Evolutionary conservation across 2,113 vertebrate species (phyloP), one percentile per base, ranked within the genome.

Genomic region (Thalassarche chlororhynchos): DNA sequence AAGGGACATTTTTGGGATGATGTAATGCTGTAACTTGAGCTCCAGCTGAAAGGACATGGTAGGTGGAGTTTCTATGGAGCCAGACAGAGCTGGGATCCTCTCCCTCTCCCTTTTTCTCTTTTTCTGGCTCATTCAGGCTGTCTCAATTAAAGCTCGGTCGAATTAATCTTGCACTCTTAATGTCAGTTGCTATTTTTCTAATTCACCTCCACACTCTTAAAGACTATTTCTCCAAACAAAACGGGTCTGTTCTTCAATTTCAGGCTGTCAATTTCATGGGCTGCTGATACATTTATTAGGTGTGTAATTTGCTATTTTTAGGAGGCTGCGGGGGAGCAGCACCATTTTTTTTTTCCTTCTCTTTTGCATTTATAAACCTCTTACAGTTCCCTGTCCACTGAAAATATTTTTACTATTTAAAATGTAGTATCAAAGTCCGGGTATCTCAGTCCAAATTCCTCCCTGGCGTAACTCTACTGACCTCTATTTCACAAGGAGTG

Each of bases 221-320:
- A 96, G 92, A 75, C 92, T 92, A 74, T 96, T 97, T 96, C 95
- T 97, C 94, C 96, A 96, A 97, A 98, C 97, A 97, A 94, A 97
- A 97, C 75, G 3, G 19, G 89, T 95, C 91, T 96, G 95, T 97
- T 97, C 96, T 97, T 97, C 97, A 97, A 95, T 96, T 97, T 89
- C 97, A 96, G 92, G 87, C 96, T 97, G 97, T 98, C 97, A 95
- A 97, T 97, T 97, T 97, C 96, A 98, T 97, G 97, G 97, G 90
- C 97, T 97, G 97, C 94, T 98, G 97, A 98, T 98, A 97, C 96
- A 97, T 98, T 98, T 97, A 98, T 97, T 98, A 97, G 97, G 97
- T 98, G 97, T 97, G 97, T 97, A 97, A 97, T 98, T 97, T 97
- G 96, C 97, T 97, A 97, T 98, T 97, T 97, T 98, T 97, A 98